Evolutionary conservation across 2,797 vertebrate genomes (phyloP).

Genomic region (Vultur gryphus): DNA sequence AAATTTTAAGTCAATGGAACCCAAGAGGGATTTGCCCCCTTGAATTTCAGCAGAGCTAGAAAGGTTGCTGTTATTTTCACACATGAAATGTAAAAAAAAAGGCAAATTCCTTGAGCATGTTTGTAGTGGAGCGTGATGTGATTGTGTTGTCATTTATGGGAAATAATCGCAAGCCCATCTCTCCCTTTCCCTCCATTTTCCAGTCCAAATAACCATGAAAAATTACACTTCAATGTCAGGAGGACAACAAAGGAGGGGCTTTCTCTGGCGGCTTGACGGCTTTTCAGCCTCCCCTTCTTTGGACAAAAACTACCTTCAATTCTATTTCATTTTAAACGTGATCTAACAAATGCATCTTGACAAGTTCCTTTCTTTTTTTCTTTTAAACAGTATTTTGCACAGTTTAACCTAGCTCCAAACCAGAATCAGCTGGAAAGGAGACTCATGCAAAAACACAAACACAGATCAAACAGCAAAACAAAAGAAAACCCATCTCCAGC

Average conservation of each 20-base stretch:
- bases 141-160: slow-evolving; percentile 98
- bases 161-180: slow-evolving; percentile 90
- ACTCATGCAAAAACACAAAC: slow-evolving; percentile 51
- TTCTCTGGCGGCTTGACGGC: slow-evolving; percentile 69
- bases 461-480: slow-evolving; percentile 19
- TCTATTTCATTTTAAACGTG: slow-evolving; percentile 70
- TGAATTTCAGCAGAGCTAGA: slow-evolving; percentile 25
- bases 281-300: slow-evolving; percentile 67
- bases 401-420: slow-evolving; percentile 72
- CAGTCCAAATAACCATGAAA: slow-evolving; percentile 99
- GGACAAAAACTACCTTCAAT: slow-evolving; percentile 75
- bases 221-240: slow-evolving; percentile 96
- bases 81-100: slow-evolving; percentile 89
- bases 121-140: slow-evolving; percentile 94
- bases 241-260: slow-evolving; percentile 84
- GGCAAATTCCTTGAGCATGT: slow-evolving; percentile 84
- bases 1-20: neutral
- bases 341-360: slow-evolving; percentile 77
- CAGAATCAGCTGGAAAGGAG: slow-evolving; percentile 65
- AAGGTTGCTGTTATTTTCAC: slow-evolving; percentile 65
- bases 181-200: slow-evolving; percentile 90
- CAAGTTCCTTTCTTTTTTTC: slow-evolving; percentile 69
- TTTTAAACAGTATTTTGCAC: slow-evolving; percentile 70
- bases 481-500: slow-evolving; percentile 14
- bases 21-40: neutral